Percentiles rank a stretch among this genome's conserved stretches.
Conservation (phyloP, 2,888 invertebrate species). For the Pheosia gnoma region DNA sequence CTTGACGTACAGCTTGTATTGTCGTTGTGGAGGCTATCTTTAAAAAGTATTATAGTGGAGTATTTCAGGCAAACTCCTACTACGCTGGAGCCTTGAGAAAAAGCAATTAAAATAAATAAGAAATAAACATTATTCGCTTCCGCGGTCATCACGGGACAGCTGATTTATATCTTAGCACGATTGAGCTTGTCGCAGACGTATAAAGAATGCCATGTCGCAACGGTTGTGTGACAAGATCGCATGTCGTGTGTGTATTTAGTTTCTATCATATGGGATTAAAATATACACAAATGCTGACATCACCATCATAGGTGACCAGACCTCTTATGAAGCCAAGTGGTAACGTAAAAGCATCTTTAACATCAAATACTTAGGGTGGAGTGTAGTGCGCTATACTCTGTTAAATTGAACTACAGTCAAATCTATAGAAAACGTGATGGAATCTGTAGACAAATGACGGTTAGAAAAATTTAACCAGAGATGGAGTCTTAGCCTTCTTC, state of each 20-base stretch:
- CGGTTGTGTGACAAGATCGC: constrained; percentile 1
- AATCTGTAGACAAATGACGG: no score
- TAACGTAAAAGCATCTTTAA: no score
- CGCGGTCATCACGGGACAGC: constrained; percentile 19
- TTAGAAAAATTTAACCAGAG: no score
- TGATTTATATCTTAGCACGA: constrained; percentile 36
- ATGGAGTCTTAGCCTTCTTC: no score
- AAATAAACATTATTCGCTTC: constrained; percentile 30
- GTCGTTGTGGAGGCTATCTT: background rate
- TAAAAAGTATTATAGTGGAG: background rate
- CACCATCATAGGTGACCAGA: no score
- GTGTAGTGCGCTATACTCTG: no score
- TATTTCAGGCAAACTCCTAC: background rate
- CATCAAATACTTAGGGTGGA: no score
- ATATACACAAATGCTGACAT: no score
- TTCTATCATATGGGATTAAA: no score
- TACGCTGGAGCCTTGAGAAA: background rate
- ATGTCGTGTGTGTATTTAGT: background rate
- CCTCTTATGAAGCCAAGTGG: no score
- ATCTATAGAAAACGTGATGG: no score
- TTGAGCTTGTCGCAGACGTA: constrained; percentile 11
- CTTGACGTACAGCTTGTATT: background rate
- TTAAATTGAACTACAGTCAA: no score
- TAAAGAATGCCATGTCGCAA: constrained; percentile 14
- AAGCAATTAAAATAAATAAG: constrained; percentile 13